Percentiles rank a stretch among this genome's conserved stretches.
Conservation (phyloP, 2,888 invertebrate genomes). For the Eledona agricola region DNA sequence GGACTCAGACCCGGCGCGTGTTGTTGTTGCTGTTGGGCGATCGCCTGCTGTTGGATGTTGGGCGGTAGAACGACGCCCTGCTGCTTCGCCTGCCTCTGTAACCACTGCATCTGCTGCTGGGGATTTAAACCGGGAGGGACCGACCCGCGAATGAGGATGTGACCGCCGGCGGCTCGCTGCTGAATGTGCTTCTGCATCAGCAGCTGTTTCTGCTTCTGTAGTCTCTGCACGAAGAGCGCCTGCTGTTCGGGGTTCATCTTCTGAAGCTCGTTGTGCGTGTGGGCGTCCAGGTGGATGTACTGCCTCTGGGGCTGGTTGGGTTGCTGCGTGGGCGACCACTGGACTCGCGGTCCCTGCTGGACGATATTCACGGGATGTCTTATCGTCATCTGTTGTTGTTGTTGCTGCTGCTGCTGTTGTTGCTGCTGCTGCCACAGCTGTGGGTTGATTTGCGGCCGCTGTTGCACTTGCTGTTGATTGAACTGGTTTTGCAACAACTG, state of each 20-base stretch:
- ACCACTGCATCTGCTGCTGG: conserved; percentile 62
- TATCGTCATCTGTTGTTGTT: conserved; percentile 38
- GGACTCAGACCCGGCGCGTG: conserved; percentile 58
- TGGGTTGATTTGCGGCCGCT: conserved; percentile 26
- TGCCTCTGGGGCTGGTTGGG: conserved; percentile 67
- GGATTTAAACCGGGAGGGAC: conserved; percentile 60
- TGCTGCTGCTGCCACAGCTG: conserved; percentile 41
- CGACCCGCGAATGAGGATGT: conserved; percentile 58
- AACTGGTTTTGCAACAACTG: conserved; percentile 64
- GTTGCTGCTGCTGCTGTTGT: conserved; percentile 41
- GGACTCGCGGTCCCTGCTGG: conserved; percentile 49
- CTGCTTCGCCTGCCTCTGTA: conserved; percentile 62
- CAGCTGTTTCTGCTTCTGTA: conserved; percentile 71
- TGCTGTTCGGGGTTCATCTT: conserved; percentile 82
- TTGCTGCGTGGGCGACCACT: conserved; percentile 53
- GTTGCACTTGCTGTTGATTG: conserved; percentile 39
- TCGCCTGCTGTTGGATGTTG: conserved; percentile 55
- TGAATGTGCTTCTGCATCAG: conserved; percentile 66
- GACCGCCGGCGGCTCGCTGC: conserved; percentile 61
- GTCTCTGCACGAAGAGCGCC: conserved; percentile 80
- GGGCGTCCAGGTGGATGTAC: conserved; percentile 82
- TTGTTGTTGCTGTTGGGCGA: too few species aligned
- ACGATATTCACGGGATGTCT: conserved; percentile 34
- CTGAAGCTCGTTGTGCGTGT: conserved; percentile 83
- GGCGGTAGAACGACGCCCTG: conserved; percentile 59